Evolutionary conservation across 2,113 vertebrate species (phyloP).

Genomic region (human (Homo sapiens)): DNA sequence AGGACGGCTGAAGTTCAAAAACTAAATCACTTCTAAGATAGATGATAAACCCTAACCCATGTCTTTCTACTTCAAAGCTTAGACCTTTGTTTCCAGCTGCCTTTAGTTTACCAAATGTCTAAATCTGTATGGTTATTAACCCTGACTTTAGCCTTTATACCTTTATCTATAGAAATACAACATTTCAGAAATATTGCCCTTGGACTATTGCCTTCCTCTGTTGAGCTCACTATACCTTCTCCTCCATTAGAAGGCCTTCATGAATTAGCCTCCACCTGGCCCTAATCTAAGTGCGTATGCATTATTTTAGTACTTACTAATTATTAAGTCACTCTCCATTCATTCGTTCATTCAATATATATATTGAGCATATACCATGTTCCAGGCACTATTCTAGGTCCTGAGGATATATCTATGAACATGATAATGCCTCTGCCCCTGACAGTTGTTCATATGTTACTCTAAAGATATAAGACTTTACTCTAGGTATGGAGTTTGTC

Average conservation of each 20-base stretch:
- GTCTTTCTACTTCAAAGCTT: not conserved
- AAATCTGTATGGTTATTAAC: not conserved
- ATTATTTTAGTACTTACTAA: not conserved
- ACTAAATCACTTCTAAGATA: not conserved
- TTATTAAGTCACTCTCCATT: not conserved
- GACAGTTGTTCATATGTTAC: not conserved
- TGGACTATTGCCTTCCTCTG: not conserved
- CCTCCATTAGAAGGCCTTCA: not conserved
- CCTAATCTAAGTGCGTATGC: not conserved
- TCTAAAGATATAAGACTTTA: conserved; percentile 13
- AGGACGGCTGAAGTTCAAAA: not conserved
- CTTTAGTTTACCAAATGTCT: not conserved
- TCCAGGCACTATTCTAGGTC: not conserved
- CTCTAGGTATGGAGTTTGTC: not conserved
- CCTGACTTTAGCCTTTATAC: not conserved
- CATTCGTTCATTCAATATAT: not conserved
- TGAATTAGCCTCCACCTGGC: not conserved
- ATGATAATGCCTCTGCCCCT: not conserved
- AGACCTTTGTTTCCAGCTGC: not conserved
- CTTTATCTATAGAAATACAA: not conserved
- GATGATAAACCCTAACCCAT: not conserved
- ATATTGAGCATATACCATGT: not conserved
- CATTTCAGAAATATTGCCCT: conserved; percentile 21
- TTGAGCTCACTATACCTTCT: not conserved
- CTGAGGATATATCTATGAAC: not conserved